Base-by-base conservation (phyloP, 2,888 invertebrate genomes). In the Agrotis segetum region DNA sequence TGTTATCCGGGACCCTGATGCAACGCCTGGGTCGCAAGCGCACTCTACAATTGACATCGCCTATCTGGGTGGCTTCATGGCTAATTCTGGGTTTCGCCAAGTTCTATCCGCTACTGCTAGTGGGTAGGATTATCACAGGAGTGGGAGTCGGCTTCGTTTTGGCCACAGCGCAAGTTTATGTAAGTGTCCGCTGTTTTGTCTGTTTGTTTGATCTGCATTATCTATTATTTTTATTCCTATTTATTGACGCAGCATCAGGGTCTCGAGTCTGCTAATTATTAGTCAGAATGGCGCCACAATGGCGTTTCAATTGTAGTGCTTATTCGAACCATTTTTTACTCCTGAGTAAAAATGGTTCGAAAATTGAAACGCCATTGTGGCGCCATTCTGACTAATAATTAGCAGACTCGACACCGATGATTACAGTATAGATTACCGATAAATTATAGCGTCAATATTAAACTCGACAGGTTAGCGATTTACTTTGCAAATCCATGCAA, bases 141-240 rank as follows among this genome's bases (percentile, higher is more conserved):
- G 92, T 97, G 55, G 97, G 97, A 67, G 96, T 96, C 3, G 97
- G 97, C 0, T 96, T 97, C 34, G 94, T 96, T 2, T 92, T 96
- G 14, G 97, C 97, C 0, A 96, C 97, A 5, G 96, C 96, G n/a
- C 97, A 97, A 92, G 96, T 97, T 80, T 98, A 97, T 88, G 97
- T 97, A 79, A 96, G 97, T 89, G 69, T 61, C 2, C 3, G 17
- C 21, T 62, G 29, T 1, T n/a, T 1, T 16, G 1, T 40, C 2
- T 17, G 4, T 58, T 56, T 3, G 3, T 34, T 56, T 56, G 1
- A 19, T 56, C 5, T n/a, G n/a, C n/a, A n/a, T 34, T 6, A 29
- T 2, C 0, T 2, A 40, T 40, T 40, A 40, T 11, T 40, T 40
- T 40, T 11, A 40, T 40, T 11, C 9, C 40, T 40, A 9, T 40